Base-by-base conservation (phyloP, 2,888 invertebrate genomes). In the Brenthis ino region DNA sequence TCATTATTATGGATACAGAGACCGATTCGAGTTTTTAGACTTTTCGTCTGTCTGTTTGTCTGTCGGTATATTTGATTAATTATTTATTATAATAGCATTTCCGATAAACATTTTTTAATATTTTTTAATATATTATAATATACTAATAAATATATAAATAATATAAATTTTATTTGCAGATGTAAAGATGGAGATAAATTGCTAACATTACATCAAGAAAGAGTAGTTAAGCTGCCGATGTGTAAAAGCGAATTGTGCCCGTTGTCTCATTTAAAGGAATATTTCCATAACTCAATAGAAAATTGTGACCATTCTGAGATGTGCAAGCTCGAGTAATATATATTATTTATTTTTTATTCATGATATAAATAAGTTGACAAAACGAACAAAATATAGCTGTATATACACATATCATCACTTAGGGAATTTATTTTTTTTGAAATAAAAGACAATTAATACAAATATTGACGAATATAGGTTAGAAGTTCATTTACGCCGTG, bases 151-250 rank as follows among this genome's bases (percentile, higher is more conserved):
- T 28, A 28, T 28, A 28, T 28, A 28, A 28, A 28, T 28, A 4
- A 28, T 28, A 4, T 28, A n/a, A 37, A 55, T 60, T 58, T 28
- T 63, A 13, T 77, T 87, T 84, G 3, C 83, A 95, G 95, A 68
- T 95, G 95, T 78, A 79, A 85, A 56, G 87, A 88, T 74, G 85
- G 91, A 57, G 84, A 93, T 37, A 92, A 94, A 80, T 83, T 97
- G 48, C 84, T 96, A 72, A 93, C 95, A 0, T 85, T 97, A 75
- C 96, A 97, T 79, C 97, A 97, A 87, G 97, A 97, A 84, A 93
- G 93, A 60, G 88, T 95, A 0, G 89, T 97, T 0, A 93, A 93
- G 70, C 83, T 97, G 74, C 95, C 96, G 0, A 94, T 95, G 78
- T 97, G 97, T 82, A 94, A 94, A 4, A 77, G 85, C 3, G 94